A percentile compares a stretch with the other conserved stretches of the same genome.
These are phyloP conservation scores for Ciona savignyi DNA, from an alignment of 23 tunicate genomes.

Conservation along the genomic window DNA sequence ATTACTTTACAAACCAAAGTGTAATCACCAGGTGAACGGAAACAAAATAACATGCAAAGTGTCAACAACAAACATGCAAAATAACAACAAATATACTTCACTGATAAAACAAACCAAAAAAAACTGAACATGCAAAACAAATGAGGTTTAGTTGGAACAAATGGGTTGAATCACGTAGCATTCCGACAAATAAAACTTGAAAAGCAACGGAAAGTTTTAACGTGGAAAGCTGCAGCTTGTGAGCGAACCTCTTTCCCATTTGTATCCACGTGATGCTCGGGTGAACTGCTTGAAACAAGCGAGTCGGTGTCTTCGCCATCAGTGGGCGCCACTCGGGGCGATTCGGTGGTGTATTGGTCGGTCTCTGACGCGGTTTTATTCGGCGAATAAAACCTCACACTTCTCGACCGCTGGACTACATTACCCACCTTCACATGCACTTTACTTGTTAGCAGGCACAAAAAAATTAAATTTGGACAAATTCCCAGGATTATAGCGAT, in stretches of 20 bases:
- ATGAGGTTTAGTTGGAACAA: too few species aligned
- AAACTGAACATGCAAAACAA: not conserved
- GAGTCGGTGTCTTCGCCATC: conserved; percentile 8
- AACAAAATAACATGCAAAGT: not conserved
- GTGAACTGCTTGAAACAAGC: not conserved
- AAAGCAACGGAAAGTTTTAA: not conserved
- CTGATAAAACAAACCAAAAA: not conserved
- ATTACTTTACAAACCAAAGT: too few species aligned
- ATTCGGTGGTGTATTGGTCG: not conserved
- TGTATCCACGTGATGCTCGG: not conserved
- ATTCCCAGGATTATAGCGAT: not conserved
- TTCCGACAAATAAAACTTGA: not conserved
- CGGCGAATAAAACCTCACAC: conserved; percentile 40
- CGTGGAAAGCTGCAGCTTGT: not conserved
- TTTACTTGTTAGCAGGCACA: too few species aligned
- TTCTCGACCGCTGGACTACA: conserved; percentile 58
- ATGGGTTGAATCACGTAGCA: too few species aligned
- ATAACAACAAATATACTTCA: not conserved
- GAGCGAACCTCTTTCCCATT: conserved; percentile 1
- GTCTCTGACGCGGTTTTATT: not conserved
- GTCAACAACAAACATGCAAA: not conserved
- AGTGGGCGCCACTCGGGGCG: not conserved
- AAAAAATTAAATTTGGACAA: not conserved
- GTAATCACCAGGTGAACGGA: too few species aligned
- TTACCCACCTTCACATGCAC: conserved; percentile 32